phyloP scores from a whole-genome alignment of 2,888 invertebrate genomes.

The Cosmia pyralina region DNA sequence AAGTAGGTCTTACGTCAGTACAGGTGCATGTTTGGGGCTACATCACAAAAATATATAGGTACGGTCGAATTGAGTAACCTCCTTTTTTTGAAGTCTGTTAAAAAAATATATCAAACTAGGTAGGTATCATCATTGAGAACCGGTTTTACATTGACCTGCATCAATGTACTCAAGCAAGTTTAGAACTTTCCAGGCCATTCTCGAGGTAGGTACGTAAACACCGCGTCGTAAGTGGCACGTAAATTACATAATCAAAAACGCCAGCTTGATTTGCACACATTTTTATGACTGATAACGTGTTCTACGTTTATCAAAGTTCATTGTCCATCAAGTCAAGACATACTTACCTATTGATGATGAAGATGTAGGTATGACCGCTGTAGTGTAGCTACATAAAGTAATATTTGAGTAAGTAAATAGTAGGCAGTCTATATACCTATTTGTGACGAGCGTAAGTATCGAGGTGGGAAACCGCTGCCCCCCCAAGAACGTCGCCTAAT shows the following conservation, averaged over 20 bases:
- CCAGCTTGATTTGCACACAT: conserved; percentile 27
- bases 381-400: background rate
- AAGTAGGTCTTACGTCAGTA: too few relatives aligned
- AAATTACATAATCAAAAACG: conserved; percentile 58
- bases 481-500: too few relatives aligned
- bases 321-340: conserved; percentile 60
- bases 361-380: background rate
- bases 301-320: conserved; percentile 62
- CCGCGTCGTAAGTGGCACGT: conserved; percentile 1
- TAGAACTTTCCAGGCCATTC: conserved; percentile 52
- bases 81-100: too few relatives aligned
- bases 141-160: conserved; percentile 40
- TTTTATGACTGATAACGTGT: conserved; percentile 58
- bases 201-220: background rate
- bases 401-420: conserved; percentile 7
- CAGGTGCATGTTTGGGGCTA: background rate
- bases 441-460: background rate
- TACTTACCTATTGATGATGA: conserved; percentile 10
- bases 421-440: background rate
- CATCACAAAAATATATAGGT: background rate
- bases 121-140: conserved; percentile 21
- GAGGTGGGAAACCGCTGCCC: background rate
- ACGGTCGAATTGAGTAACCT: too few relatives aligned
- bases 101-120: background rate
- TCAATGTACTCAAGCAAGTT: conserved; percentile 14